These are phyloP conservation scores for Ageneiosus marmoratus DNA, from an alignment of 2,113 vertebrate genomes.

Conservation along the genomic window DNA sequence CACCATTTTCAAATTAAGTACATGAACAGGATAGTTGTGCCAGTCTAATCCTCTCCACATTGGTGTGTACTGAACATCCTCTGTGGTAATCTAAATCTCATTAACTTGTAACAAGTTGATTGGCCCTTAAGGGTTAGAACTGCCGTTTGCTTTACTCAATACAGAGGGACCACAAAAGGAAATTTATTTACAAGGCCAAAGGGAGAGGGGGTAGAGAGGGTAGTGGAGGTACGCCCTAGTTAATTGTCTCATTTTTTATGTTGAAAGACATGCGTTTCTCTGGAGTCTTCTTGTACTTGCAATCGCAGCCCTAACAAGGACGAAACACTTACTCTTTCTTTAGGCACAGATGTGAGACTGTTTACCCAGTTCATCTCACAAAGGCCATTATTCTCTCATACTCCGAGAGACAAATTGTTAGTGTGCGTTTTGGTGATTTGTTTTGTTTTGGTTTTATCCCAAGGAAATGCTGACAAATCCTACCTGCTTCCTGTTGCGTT, in stretches of 20 bases:
- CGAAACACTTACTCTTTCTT: constrained; percentile 51
- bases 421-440: not conserved
- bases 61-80: constrained; percentile 10
- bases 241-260: constrained; percentile 61
- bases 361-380: constrained; percentile 37
- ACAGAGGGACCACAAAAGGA: constrained; percentile 19
- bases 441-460: not conserved
- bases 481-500: not conserved
- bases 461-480: not conserved
- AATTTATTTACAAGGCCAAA: constrained; percentile 27
- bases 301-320: constrained; percentile 51
- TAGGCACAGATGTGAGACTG: constrained; percentile 42
- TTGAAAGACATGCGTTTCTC: constrained; percentile 55
- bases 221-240: constrained; percentile 45
- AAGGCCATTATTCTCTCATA: constrained; percentile 23
- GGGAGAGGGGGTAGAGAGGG: constrained; percentile 35
- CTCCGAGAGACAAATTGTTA: not conserved
- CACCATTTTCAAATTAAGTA: not conserved
- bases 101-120: constrained; percentile 1
- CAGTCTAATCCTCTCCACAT: not conserved
- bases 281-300: constrained; percentile 48
- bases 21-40: not conserved
- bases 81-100: constrained; percentile 11
- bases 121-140: constrained; percentile 19
- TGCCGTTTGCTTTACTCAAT: constrained; percentile 16